Percentiles rank a stretch among this genome's conserved stretches.
phyloP scores from a whole-genome alignment of 1,140 invertebrate genomes.

The Gonioctena quinquepunctata region DNA sequence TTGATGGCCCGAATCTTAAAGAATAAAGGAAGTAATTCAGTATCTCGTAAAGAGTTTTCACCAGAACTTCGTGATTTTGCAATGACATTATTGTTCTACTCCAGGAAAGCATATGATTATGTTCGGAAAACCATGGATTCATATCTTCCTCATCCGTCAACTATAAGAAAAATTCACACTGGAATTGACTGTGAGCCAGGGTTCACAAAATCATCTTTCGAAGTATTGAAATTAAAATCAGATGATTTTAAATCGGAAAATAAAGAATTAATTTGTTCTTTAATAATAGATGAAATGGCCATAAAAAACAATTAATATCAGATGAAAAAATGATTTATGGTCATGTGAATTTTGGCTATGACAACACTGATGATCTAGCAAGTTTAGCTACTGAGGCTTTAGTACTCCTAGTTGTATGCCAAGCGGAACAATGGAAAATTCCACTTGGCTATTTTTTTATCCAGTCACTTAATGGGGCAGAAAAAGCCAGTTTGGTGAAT shows the following conservation, averaged over 20 bases:
- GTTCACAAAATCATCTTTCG: too few species aligned
- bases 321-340: constrained; percentile 40
- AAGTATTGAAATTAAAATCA: too few species aligned
- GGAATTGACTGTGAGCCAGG: too few species aligned
- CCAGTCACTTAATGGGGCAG: constrained; percentile 10
- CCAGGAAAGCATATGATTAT: constrained; percentile 2
- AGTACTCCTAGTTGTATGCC: constrained; percentile 46
- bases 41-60: neutral
- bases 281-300: constrained; percentile 54
- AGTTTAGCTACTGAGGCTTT: constrained; percentile 44
- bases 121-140: neutral
- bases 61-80: constrained; percentile 5
- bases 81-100: constrained; percentile 2
- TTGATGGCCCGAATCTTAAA: neutral
- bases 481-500: constrained; percentile 22
- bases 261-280: too few species aligned
- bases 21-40: neutral
- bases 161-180: too few species aligned
- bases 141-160: neutral
- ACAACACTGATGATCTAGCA: constrained; percentile 34
- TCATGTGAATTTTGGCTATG: constrained; percentile 48
- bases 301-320: constrained; percentile 50
- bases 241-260: too few species aligned
- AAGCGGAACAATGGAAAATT: constrained; percentile 49
- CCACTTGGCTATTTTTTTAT: constrained; percentile 48